phyloP scores from a whole-genome alignment of 2,113 vertebrate genomes.

The Paramisgurnus dabryanus region DNA sequence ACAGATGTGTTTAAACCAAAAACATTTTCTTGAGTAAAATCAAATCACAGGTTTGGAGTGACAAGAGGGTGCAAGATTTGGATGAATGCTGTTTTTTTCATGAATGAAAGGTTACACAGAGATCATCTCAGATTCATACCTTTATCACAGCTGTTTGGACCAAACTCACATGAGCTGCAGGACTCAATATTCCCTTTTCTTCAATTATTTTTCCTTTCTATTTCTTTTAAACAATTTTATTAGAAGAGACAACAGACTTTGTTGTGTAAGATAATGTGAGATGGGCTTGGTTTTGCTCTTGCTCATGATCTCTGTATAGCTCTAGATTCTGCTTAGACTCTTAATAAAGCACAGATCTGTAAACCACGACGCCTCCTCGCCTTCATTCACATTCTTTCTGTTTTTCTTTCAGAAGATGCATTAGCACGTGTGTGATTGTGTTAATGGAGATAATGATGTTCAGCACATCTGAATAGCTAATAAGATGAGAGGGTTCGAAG shows the following conservation, averaged over 20 bases:
- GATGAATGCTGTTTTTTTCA: too few species aligned
- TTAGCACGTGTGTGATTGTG: slow-evolving; percentile 72
- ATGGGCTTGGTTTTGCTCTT: slow-evolving; percentile 72
- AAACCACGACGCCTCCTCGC: slow-evolving; percentile 70
- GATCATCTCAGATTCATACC: too few species aligned
- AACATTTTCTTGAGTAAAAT: too few species aligned
- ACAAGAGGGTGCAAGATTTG: too few species aligned
- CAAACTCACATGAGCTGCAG: neutral
- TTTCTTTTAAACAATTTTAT: neutral
- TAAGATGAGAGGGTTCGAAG: slow-evolving; percentile 73
- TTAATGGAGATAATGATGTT: slow-evolving; percentile 76
- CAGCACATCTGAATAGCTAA: slow-evolving; percentile 76
- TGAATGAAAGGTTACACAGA: too few species aligned
- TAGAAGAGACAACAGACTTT: slow-evolving; percentile 40
- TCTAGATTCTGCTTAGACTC: slow-evolving; percentile 83
- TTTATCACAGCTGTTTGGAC: neutral
- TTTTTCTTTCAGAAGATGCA: slow-evolving; percentile 58
- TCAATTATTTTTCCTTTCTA: neutral
- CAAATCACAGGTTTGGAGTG: too few species aligned
- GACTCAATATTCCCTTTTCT: neutral
- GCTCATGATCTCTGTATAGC: slow-evolving; percentile 80
- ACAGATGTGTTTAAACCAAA: too few species aligned
- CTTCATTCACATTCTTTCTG: slow-evolving; percentile 36
- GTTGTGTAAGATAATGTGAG: slow-evolving; percentile 73
- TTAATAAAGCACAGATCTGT: slow-evolving; percentile 85